phyloP scores from a whole-genome alignment of 2,888 invertebrate species.

The Caenorhabditis sp. region DNA sequence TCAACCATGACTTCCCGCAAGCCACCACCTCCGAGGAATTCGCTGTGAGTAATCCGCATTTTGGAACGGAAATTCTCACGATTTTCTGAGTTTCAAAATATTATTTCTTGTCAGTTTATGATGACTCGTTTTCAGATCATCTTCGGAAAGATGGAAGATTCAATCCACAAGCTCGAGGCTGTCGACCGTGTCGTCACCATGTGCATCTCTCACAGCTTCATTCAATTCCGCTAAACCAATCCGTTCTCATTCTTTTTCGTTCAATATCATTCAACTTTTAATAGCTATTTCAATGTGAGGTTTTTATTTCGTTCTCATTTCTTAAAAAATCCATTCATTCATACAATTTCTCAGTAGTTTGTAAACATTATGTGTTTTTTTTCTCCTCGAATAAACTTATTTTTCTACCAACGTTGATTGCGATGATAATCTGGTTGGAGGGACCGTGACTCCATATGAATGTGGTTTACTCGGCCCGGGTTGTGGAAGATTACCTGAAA shows the following conservation, averaged over 20 bases:
- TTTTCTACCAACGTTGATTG: constrained; percentile 13
- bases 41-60: constrained; percentile 12
- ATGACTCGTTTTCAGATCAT: constrained; percentile 37
- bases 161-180: constrained; percentile 23
- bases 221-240: neutral
- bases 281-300: no score
- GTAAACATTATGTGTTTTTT: neutral
- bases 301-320: no score
- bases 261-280: no score
- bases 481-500: constrained; percentile 67
- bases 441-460: constrained; percentile 45
- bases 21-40: constrained; percentile 54
- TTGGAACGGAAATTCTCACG: no score
- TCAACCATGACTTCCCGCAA: constrained; percentile 26
- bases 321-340: neutral
- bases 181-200: constrained; percentile 38
- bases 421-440: neutral
- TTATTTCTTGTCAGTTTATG: no score
- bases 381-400: constrained; percentile 22
- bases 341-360: neutral
- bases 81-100: neutral
- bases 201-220: constrained; percentile 40
- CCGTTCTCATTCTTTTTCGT: no score
- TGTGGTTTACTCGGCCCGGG: constrained; percentile 72
- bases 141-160: constrained; percentile 7